Conservation (phyloP, 2,888 invertebrate species). For the Diadegma fenestrale region DNA sequence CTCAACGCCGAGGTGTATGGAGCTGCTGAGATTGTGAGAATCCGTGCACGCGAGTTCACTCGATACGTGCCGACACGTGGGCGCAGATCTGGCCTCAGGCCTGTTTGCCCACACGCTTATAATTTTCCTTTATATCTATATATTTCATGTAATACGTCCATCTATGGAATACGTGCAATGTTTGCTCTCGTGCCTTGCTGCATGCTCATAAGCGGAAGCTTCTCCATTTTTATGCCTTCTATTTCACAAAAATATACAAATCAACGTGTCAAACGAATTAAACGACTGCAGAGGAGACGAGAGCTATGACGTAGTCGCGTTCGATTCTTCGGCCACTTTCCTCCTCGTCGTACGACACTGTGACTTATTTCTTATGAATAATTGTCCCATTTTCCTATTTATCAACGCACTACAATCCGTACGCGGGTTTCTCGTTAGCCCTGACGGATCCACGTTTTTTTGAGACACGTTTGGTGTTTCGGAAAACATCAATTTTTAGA, state of each 20-base stretch:
- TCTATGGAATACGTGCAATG: constrained; percentile 23
- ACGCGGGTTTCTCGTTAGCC: background rate
- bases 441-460: background rate
- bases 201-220: background rate
- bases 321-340: background rate
- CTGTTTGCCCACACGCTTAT: constrained; percentile 80
- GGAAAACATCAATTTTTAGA: no score
- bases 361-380: background rate
- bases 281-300: background rate
- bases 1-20: background rate
- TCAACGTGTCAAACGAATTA: no score
- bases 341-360: background rate
- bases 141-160: constrained; percentile 38
- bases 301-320: no score
- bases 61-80: constrained; percentile 74
- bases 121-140: constrained; percentile 54
- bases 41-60: constrained; percentile 30
- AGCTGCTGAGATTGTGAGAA: constrained; percentile 32
- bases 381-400: background rate
- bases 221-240: background rate
- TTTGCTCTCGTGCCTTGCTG: background rate
- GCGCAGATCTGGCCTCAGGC: constrained; percentile 76
- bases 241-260: background rate
- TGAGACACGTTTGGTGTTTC: no score
- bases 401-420: background rate